These are phyloP conservation scores for Cochlearius cochlearius DNA, from an alignment of 2,113 vertebrate genomes.

Conservation along the genomic window DNA sequence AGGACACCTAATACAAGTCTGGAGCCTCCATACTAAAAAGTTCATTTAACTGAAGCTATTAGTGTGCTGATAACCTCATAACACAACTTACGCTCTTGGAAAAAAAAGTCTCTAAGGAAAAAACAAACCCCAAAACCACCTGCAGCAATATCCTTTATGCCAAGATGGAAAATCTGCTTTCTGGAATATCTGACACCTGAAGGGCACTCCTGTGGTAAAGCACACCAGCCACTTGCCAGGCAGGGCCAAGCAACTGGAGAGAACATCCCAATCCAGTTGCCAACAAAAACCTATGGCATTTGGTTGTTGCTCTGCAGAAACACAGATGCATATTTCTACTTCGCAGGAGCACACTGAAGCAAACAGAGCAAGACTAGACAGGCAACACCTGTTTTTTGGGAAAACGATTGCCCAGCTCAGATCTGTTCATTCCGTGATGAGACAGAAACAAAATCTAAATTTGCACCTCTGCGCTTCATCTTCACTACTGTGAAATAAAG, in stretches of 20 bases:
- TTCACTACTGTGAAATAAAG: neutral
- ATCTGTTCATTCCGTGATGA: neutral
- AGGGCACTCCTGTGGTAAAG: conserved; percentile 25
- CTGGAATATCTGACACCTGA: conserved; percentile 38
- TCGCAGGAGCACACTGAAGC: neutral
- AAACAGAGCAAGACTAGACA: neutral
- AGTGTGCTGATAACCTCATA: neutral
- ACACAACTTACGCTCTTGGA: neutral
- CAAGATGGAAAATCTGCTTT: conserved; percentile 35
- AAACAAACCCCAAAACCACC: neutral
- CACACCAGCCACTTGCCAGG: neutral
- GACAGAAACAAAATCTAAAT: neutral
- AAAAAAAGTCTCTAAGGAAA: neutral
- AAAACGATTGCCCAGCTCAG: neutral
- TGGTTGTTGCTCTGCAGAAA: neutral
- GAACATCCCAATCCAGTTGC: neutral
- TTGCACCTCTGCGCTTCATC: neutral
- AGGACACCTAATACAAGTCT: neutral
- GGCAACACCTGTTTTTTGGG: neutral
- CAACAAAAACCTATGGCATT: neutral
- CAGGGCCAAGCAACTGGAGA: neutral
- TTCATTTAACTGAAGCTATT: neutral
- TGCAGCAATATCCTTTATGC: neutral
- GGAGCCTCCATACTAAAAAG: neutral
- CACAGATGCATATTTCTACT: neutral